Percentiles rank a stretch among this genome's conserved stretches.
Evolutionary conservation across 2,888 invertebrate genomes (phyloP).

Genomic region (Drosophila dives): DNA sequence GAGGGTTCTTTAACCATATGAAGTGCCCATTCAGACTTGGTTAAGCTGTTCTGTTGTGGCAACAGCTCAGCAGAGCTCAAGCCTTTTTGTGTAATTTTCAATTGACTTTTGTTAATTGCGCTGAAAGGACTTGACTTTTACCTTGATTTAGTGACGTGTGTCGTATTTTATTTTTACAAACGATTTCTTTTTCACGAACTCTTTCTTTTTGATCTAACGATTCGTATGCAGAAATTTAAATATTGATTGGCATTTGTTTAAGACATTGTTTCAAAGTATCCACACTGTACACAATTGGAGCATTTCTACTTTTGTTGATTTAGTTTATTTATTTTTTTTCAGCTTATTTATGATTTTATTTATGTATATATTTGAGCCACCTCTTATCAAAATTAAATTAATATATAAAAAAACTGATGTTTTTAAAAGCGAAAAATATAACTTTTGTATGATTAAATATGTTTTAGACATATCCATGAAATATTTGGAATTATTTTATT

Average conservation of each 20-base stretch:
- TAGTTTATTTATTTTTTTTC: neutral
- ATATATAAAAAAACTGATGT: neutral
- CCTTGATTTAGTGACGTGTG: constrained; percentile 10
- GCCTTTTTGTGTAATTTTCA: constrained; percentile 65
- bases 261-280: neutral
- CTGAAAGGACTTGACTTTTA: neutral
- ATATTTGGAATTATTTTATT: neutral
- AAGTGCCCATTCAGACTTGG: constrained; percentile 25
- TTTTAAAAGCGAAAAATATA: neutral
- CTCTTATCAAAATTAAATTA: neutral
- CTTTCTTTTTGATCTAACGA: neutral
- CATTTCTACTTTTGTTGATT: neutral
- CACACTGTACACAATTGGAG: neutral
- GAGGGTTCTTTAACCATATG: constrained; percentile 44
- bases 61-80: constrained; percentile 52
- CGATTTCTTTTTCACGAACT: neutral
- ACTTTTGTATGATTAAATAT: neutral
- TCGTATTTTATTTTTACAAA: neutral
- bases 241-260: neutral
- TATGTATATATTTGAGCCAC: neutral
- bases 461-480: neutral
- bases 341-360: neutral
- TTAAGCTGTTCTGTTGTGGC: constrained; percentile 36
- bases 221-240: neutral
- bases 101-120: constrained; percentile 74